These are phyloP conservation scores for Arion vulgaris DNA, from an alignment of 1,140 invertebrate genomes.

Conservation along the genomic window DNA sequence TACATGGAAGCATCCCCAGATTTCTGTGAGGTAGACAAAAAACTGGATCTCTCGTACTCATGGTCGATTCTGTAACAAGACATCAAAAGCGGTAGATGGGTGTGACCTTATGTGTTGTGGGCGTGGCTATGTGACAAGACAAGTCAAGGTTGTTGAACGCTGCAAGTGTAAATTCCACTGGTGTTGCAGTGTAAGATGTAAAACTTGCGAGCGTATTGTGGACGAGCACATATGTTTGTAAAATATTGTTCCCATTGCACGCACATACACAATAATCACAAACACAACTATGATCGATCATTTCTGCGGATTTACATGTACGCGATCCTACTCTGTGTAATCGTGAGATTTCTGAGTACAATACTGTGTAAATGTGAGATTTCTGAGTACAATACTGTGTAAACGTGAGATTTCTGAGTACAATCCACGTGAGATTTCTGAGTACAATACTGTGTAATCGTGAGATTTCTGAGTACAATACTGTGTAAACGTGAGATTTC, in stretches of 20 bases:
- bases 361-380: no score
- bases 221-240: constrained; percentile 69
- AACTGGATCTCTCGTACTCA: constrained; percentile 69
- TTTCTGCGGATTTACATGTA: no score
- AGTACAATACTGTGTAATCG: no score
- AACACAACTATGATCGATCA: no score
- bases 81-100: constrained; percentile 72
- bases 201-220: constrained; percentile 70
- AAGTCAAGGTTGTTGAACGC: constrained; percentile 81
- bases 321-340: no score
- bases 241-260: constrained; percentile 27
- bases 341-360: no score
- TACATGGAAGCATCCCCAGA: constrained; percentile 93
- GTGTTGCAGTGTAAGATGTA: constrained; percentile 75
- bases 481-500: no score
- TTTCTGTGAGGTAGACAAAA: constrained; percentile 89
- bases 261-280: no score
- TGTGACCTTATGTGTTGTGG: constrained; percentile 77
- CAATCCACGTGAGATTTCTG: no score
- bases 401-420: no score
- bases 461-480: no score
- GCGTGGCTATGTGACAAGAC: constrained; percentile 72
- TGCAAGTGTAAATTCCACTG: constrained; percentile 76
- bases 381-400: no score
- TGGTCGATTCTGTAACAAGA: constrained; percentile 73